Percentiles rank a stretch among this genome's conserved stretches.
These are phyloP conservation scores for Melozone crissalis DNA, from an alignment of 2,113 vertebrate species.

Conservation along the genomic window DNA sequence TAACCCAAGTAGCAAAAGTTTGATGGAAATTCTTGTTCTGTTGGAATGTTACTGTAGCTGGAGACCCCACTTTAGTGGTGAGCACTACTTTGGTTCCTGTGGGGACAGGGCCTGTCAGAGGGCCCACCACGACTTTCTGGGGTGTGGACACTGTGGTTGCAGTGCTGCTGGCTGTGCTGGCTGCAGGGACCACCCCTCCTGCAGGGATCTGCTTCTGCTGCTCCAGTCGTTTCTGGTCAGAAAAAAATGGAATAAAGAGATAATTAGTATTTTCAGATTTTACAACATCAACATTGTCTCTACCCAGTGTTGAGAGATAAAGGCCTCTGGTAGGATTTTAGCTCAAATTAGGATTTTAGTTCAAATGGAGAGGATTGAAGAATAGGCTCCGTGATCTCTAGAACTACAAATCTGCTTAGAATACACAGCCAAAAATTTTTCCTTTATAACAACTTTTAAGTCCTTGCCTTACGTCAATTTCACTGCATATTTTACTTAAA, in stretches of 20 bases:
- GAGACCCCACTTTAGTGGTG: slow-evolving; percentile 90
- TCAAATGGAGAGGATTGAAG: not conserved
- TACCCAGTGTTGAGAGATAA: not conserved
- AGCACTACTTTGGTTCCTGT: slow-evolving; percentile 92
- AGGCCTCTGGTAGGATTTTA: not conserved
- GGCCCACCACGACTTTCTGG: slow-evolving; percentile 86
- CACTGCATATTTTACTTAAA: not conserved
- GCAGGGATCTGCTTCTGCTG: slow-evolving; percentile 82
- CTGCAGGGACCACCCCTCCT: slow-evolving; percentile 59
- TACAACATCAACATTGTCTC: not conserved
- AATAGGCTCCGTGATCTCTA: not conserved
- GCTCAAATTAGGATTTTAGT: not conserved
- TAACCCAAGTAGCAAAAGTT: slow-evolving; percentile 97
- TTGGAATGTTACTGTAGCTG: slow-evolving; percentile 90
- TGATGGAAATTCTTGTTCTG: slow-evolving; percentile 99
- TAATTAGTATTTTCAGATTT: not conserved
- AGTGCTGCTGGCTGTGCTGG: slow-evolving; percentile 78
- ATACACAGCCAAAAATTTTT: not conserved
- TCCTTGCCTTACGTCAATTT: not conserved
- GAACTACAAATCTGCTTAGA: not conserved
- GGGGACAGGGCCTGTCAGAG: slow-evolving; percentile 80
- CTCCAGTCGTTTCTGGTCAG: slow-evolving; percentile 88
- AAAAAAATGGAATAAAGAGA: not conserved
- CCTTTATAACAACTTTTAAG: not conserved
- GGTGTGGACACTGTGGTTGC: slow-evolving; percentile 74